Evolutionary conservation across 2,888 invertebrate species (phyloP), one percentile per base, ranked within the genome.

Genomic region (Quadroppia sp.): DNA sequence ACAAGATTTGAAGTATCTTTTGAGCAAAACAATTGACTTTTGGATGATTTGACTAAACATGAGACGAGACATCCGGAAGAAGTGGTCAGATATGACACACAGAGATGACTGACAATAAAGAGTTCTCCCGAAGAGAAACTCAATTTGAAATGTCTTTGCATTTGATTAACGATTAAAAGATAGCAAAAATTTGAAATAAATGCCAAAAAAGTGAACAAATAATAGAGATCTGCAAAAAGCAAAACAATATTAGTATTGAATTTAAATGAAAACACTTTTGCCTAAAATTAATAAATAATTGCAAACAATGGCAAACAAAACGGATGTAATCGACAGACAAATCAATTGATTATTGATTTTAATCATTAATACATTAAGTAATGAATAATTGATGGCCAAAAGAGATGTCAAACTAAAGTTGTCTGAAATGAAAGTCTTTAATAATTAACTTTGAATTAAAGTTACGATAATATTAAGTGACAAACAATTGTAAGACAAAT

Each of bases 71-170:
- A 71, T n/a, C 28, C 50, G 1, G 9, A 9, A 1, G 53, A 42
- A 42, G 56, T 50, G 23, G 71, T 50, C 53, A 71, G 71, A 30
- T 71, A 71, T 71, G 28, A 28, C 15, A 71, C 28, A 20, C 36
- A 71, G 17, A 20, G 6, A 15, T 71, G 53, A 25, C 50, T 32
- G 0, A 53, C 53, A 17, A 71, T 71, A n/a, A 53, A 30, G 15
- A 71, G n/a, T 23, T 71, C 71, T n/a, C 71, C 50, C 25, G 30
- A 6, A 11, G 71, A 53, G 17, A 71, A 71, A 32, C 53, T 53
- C 0, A 32, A 53, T 15, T 20, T 50, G 17, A 71, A 50, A 20
- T 23, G 20, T 56, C 53, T 1, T 30, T 17, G 11, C 20, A 71
- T 15, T 23, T 56, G 48, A 4, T 50, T 1, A 2, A 30, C 7